phyloP scores from a whole-genome alignment of 2,113 vertebrate species.

The Zootoca vivipara region DNA sequence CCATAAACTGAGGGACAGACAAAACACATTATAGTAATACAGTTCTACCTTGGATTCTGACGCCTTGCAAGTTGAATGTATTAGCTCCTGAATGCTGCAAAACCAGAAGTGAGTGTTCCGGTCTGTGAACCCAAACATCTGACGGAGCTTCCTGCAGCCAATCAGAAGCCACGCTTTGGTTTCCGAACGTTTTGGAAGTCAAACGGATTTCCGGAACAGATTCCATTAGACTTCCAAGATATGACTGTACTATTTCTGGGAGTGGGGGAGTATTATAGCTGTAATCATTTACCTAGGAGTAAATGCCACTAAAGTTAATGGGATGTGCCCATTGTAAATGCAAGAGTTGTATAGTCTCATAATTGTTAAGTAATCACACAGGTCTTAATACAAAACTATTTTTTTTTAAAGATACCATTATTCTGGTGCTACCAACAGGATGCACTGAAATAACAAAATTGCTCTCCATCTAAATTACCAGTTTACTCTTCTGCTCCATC shows the following conservation, averaged over 20 bases:
- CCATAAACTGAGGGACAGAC: neutral
- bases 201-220: too few relatives aligned
- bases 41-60: too few relatives aligned
- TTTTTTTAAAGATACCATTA: neutral
- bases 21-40: neutral
- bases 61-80: too few relatives aligned
- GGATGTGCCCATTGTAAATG: neutral
- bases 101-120: too few relatives aligned
- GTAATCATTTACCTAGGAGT: neutral
- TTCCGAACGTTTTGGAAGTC: too few relatives aligned
- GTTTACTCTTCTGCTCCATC: neutral
- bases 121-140: too few relatives aligned
- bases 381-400: neutral
- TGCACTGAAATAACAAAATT: neutral
- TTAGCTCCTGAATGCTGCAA: too few relatives aligned
- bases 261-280: neutral
- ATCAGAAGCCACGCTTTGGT: too few relatives aligned
- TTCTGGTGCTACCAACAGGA: neutral
- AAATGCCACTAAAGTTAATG: neutral
- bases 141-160: too few relatives aligned
- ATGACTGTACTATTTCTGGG: too few relatives aligned
- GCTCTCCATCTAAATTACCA: neutral
- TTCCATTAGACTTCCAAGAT: too few relatives aligned
- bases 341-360: neutral
- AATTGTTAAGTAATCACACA: neutral